Base-by-base conservation (phyloP, 2,113 vertebrate genomes). In the Microtus montanus region DNA sequence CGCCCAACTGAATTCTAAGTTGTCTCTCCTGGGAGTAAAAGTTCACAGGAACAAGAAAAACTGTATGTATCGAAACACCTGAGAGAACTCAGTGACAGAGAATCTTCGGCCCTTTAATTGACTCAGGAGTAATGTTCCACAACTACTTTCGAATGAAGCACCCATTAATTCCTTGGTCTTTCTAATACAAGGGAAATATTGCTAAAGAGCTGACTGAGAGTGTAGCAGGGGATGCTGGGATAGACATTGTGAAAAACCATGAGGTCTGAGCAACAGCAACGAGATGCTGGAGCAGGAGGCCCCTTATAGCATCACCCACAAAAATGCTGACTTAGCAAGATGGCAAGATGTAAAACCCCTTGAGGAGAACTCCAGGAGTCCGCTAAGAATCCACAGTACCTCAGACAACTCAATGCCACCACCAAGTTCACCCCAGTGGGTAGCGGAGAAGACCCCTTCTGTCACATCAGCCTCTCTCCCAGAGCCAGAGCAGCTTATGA, bases 91-190 rank as follows among this genome's bases (percentile, higher is more conserved):
- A 89, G 58, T 24, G 58, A 86, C 4, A 22, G 22, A 88, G 33
- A 64, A 92, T 92, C 68, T 63, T 96, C 85, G 86, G 77, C 20
- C 90, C 92, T 96, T 95, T 88, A 44, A 96, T 24, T 96, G 91
- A 95, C 79, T 93, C 93, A 68, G 9, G 90, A 93, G 66, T 84
- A 90, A 91, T 1, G 63, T 5, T 93, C 33, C 13, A 82, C 68
- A 70, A 41, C 77, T 90, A 49, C 14, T 44, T 85, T 64, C 92
- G 15, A 68, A 89, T 93, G 38, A 96, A 96, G 90, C 4, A 73
- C 47, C 52, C 84, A 95, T 80, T 90, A 88, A 93, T 93, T 80
- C 33, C 63, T 96, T 94, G 85, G 75, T 58, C 93, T 87, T 95
- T 94, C 78, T 74, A 94, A 90, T 54, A 82, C 54, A 91, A 68